Percentiles rank a stretch among this genome's conserved stretches.
Evolutionary conservation across 1,140 invertebrate species (phyloP).

Genomic region (Zophobas atratus): DNA sequence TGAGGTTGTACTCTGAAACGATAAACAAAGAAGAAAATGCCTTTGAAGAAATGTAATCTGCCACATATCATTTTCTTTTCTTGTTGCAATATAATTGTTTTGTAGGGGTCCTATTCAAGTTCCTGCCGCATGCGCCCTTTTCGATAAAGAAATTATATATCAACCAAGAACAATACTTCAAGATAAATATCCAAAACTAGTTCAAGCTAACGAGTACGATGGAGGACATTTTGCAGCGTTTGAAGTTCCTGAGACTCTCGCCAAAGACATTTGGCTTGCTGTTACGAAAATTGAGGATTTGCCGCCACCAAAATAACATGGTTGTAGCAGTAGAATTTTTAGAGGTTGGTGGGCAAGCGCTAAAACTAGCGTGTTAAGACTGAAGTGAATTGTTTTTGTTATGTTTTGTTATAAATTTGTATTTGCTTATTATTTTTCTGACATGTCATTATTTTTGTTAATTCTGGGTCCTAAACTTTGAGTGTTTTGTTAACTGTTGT

Average conservation of each 20-base stretch:
- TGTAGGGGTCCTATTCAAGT: constrained; percentile 75
- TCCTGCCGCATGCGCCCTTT: constrained; percentile 76
- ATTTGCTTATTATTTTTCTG: too few relatives aligned
- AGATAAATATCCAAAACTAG: constrained; percentile 75
- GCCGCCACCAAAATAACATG: neutral
- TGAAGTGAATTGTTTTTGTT: too few relatives aligned
- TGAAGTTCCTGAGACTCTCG: constrained; percentile 81
- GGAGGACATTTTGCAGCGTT: constrained; percentile 92
- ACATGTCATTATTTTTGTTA: too few relatives aligned
- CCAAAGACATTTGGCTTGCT: constrained; percentile 71
- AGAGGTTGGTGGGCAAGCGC: too few relatives aligned
- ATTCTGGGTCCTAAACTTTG: too few relatives aligned
- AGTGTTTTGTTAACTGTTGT: too few relatives aligned
- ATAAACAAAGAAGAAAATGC: constrained; percentile 67
- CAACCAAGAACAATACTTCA: constrained; percentile 73
- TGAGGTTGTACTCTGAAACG: constrained; percentile 82
- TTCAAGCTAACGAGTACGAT: constrained; percentile 74
- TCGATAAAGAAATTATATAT: constrained; percentile 74
- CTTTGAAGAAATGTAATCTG: constrained; percentile 70
- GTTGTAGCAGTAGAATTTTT: neutral
- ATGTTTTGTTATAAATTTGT: too few relatives aligned
- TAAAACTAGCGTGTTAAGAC: too few relatives aligned
- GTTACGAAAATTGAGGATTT: constrained; percentile 20
- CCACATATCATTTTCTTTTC: constrained; percentile 17
- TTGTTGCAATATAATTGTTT: constrained; percentile 51